Percentiles rank a stretch among this genome's conserved stretches.
These are phyloP conservation scores for Oxytorus armatus DNA, from an alignment of 2,888 invertebrate species.

Conservation along the genomic window DNA sequence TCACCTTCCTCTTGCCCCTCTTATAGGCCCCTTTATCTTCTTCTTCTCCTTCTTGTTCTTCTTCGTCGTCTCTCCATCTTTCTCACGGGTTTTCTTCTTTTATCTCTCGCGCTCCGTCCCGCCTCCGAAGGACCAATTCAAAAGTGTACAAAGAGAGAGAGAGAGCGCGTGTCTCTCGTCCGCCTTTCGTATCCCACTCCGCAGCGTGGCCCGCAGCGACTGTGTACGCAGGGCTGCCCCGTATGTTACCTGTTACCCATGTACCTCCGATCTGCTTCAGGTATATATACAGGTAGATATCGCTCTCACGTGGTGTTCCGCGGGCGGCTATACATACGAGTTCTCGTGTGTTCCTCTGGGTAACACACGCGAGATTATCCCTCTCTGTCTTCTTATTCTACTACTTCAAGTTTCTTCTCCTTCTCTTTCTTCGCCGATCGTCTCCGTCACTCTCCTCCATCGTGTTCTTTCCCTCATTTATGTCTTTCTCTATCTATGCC, in stretches of 20 bases:
- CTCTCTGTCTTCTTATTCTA: conserved; percentile 47
- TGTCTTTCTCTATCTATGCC: conserved; percentile 57
- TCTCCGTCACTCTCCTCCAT: conserved; percentile 42
- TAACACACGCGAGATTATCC: conserved; percentile 67
- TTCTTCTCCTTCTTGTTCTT: conserved; percentile 30
- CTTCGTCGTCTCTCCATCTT: conserved; percentile 46
- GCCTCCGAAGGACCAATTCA: conserved; percentile 47
- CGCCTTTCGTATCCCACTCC: conserved; percentile 64
- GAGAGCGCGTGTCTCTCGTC: conserved; percentile 60
- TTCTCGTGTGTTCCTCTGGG: conserved; percentile 54
- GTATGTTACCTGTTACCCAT: conserved; percentile 65
- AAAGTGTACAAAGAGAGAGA: conserved; percentile 44
- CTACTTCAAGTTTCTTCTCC: conserved; percentile 25
- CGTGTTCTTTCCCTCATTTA: conserved; percentile 54
- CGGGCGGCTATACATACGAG: conserved; percentile 48
- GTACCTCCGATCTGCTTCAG: conserved; percentile 60
- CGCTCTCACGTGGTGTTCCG: conserved; percentile 59
- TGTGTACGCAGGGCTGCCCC: conserved; percentile 60
- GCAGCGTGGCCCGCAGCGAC: conserved; percentile 53
- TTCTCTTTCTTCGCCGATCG: no score
- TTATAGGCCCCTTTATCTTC: conserved; percentile 31
- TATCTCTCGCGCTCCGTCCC: conserved; percentile 50
- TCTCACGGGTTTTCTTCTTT: conserved; percentile 43
- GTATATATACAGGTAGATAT: conserved; percentile 37
- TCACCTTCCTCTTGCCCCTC: conserved; percentile 43